Percentiles rank a stretch among this genome's conserved stretches.
Evolutionary conservation across 2,888 invertebrate species (phyloP).

Genomic region (Pachymerium ferrugineum): DNA sequence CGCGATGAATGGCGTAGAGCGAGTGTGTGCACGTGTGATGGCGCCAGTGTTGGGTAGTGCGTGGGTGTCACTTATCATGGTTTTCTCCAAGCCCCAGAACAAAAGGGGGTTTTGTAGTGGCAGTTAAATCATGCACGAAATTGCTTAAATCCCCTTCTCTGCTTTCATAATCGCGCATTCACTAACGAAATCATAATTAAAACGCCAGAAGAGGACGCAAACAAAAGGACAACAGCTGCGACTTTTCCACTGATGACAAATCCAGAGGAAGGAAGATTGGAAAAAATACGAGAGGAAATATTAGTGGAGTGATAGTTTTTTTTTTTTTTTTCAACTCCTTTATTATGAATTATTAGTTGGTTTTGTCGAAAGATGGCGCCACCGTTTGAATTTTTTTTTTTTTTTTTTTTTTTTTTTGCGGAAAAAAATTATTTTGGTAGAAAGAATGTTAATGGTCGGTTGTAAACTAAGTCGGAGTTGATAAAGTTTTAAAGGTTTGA

Average conservation of each 20-base stretch:
- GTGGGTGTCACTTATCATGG: slow-evolving; percentile 21
- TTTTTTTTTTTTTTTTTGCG: too few species aligned
- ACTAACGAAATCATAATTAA: slow-evolving; percentile 18
- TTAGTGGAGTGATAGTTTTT: too few species aligned
- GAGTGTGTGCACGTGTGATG: not conserved
- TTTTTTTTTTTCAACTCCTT: too few species aligned
- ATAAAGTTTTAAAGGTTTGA: not conserved
- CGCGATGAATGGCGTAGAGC: not conserved
- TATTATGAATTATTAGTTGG: not conserved
- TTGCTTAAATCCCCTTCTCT: not conserved
- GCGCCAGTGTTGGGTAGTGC: not conserved
- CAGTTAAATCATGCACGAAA: slow-evolving; percentile 9
- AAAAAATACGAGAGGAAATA: too few species aligned
- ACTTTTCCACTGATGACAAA: slow-evolving; percentile 10
- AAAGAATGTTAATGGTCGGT: too few species aligned
- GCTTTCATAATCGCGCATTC: not conserved
- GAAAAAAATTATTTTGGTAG: too few species aligned
- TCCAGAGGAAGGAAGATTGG: not conserved
- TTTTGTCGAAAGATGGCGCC: not conserved
- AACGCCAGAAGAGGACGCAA: not conserved
- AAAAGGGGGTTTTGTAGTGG: not conserved
- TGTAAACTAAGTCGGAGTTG: not conserved
- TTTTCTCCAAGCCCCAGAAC: slow-evolving; percentile 8
- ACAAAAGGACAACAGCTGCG: slow-evolving; percentile 12
- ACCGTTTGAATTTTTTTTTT: too few species aligned